These are phyloP conservation scores for Leptopilina syphax DNA, from an alignment of 2,888 invertebrate genomes.

Conservation along the genomic window DNA sequence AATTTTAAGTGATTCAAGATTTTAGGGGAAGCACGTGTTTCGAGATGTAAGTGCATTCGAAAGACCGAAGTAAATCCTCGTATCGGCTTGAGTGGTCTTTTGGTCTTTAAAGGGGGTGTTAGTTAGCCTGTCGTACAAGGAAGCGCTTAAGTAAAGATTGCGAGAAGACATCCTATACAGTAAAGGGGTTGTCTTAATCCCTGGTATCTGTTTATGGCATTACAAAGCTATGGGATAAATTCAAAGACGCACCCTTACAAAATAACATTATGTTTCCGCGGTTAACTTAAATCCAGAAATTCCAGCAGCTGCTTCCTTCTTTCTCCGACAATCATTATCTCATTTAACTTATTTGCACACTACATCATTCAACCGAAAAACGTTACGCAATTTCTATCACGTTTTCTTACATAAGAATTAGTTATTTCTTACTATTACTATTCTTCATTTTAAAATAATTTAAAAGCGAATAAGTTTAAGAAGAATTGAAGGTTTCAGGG, in stretches of 20 bases:
- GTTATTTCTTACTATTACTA: too few relatives aligned
- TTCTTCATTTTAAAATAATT: too few relatives aligned
- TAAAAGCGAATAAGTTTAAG: too few relatives aligned
- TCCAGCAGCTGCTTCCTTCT: slow-evolving; percentile 28
- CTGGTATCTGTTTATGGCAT: slow-evolving; percentile 70
- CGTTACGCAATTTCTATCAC: too few relatives aligned
- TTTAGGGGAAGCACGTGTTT: neutral
- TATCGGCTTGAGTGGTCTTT: slow-evolving; percentile 61
- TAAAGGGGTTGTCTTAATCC: slow-evolving; percentile 71
- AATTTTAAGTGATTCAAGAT: neutral
- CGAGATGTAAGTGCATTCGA: slow-evolving; percentile 49
- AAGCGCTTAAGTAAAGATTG: slow-evolving; percentile 63
- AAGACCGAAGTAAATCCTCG: slow-evolving; percentile 58
- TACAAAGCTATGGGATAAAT: slow-evolving; percentile 69
- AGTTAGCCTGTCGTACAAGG: slow-evolving; percentile 60
- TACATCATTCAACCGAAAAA: too few relatives aligned
- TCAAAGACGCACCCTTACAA: slow-evolving; percentile 57
- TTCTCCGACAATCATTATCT: slow-evolving; percentile 25
- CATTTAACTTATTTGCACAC: slow-evolving; percentile 7
- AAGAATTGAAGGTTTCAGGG: too few relatives aligned
- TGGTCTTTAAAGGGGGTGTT: slow-evolving; percentile 63
- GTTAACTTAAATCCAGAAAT: slow-evolving; percentile 57
- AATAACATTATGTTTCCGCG: slow-evolving; percentile 56
- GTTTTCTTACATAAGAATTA: too few relatives aligned
- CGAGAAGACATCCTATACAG: slow-evolving; percentile 53